Base-by-base conservation (phyloP, 2,888 invertebrate species). In the Incurvaria masculella region DNA sequence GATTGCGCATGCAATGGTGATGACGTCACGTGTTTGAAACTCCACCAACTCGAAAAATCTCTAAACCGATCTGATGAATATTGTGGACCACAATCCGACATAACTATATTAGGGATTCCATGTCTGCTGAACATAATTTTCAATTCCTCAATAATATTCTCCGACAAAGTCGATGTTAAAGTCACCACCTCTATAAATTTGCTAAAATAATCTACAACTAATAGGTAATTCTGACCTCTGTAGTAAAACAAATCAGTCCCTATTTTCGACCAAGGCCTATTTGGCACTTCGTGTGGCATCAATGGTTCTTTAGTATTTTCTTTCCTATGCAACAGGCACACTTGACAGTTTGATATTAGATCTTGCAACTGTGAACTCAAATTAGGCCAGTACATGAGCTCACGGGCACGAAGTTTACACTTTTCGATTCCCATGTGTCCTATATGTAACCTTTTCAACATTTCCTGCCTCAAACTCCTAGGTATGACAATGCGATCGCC, bases 381-480 rank as follows among this genome's bases (percentile, higher is more conserved):
- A 42, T 51, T 48, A 2, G 57, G 55, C 55, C 55, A 56, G 48
- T 48, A 57, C 43, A 55, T 50, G 21, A 50, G 47, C 48, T 55
- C 55, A 6, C 51, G 20, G 2, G 54, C 52, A n/a, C 53, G 47
- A 19, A 54, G 39, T 26, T 50, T 50, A 20, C 51, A 52, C 47
- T 55, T 57, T 41, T 54, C 55, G 3, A 53, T 11, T 2, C 56
- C 53, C 14, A 54, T 21, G 46, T 56, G 54, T n/a, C 55, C 52
- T n/a, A 48, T 20, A 44, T 56, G 56, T 21, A 51, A 45, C 21
- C 49, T 52, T n/a, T 49, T 42, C 27, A 57, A 43, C 52, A 55
- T 57, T 11, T 51, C 51, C 2, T 39, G 20, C 1, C 52, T 48
- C 45, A 54, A 42, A 16, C 33, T 39, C 42, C 49, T 51, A 8